Evolutionary conservation across 1,140 invertebrate species (phyloP).

Genomic region (Chionoecetes opilio): DNA sequence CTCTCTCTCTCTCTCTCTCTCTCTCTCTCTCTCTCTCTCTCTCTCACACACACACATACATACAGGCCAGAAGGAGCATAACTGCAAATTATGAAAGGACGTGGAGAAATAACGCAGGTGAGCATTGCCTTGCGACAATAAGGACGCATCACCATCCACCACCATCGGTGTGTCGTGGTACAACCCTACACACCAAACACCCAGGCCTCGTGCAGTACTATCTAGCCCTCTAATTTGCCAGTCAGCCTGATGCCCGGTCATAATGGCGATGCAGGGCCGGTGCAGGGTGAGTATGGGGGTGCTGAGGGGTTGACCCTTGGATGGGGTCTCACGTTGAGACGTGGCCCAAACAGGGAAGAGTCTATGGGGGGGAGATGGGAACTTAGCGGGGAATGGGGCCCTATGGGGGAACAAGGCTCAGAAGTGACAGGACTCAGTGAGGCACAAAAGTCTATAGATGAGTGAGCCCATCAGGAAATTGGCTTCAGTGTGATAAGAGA

Average conservation of each 20-base stretch:
- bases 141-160: too few relatives aligned
- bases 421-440: background rate
- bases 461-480: too few relatives aligned
- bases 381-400: slow-evolving; percentile 14
- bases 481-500: background rate
- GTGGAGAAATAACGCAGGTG: background rate
- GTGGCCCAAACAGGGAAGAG: background rate
- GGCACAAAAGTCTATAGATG: too few relatives aligned
- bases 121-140: background rate
- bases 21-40: too few relatives aligned
- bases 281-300: background rate
- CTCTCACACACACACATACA: background rate
- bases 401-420: background rate
- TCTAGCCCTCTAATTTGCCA: background rate
- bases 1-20: too few relatives aligned
- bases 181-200: background rate
- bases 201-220: background rate
- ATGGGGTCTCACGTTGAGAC: background rate
- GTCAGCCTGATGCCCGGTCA: background rate
- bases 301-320: background rate
- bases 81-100: background rate
- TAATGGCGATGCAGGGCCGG: background rate
- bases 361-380: background rate
- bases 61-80: background rate
- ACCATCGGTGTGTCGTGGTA: background rate